phyloP scores from a whole-genome alignment of 2,888 invertebrate species.

The Oxycera nigricornis region DNA sequence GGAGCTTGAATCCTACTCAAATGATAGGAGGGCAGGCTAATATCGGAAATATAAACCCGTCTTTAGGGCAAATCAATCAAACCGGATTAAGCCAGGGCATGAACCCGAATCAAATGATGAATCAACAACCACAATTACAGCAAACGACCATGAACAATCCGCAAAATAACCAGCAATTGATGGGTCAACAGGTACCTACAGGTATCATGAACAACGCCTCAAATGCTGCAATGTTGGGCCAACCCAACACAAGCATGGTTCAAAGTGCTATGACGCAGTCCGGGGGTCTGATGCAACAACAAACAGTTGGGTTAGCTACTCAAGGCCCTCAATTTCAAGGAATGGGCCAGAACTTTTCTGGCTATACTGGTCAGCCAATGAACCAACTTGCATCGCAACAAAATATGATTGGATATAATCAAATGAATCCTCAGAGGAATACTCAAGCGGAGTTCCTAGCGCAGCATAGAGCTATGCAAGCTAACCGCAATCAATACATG shows the following conservation, averaged over 20 bases:
- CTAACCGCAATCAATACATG: slow-evolving; percentile 60
- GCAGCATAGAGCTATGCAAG: slow-evolving; percentile 54
- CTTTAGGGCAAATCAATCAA: slow-evolving; percentile 58
- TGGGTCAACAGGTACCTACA: slow-evolving; percentile 56
- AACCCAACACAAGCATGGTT: slow-evolving; percentile 52
- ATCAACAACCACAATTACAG: slow-evolving; percentile 49
- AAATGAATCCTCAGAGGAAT: slow-evolving; percentile 58
- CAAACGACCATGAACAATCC: slow-evolving; percentile 52
- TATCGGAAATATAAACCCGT: slow-evolving; percentile 63
- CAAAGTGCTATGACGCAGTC: slow-evolving; percentile 44
- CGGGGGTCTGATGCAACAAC: slow-evolving; percentile 57
- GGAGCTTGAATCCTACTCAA: slow-evolving; percentile 61
- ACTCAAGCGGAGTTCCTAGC: slow-evolving; percentile 59
- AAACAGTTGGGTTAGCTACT: slow-evolving; percentile 60
- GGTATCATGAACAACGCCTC: slow-evolving; percentile 55
- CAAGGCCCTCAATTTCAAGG: slow-evolving; percentile 52
- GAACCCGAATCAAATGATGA: slow-evolving; percentile 50
- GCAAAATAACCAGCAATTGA: slow-evolving; percentile 54
- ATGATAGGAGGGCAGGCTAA: slow-evolving; percentile 63
- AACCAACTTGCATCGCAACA: slow-evolving; percentile 60
- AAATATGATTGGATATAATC: slow-evolving; percentile 58
- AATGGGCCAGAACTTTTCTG: slow-evolving; percentile 71
- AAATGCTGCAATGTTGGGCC: slow-evolving; percentile 50
- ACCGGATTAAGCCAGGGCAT: slow-evolving; percentile 58
- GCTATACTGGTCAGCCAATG: slow-evolving; percentile 66